These are phyloP conservation scores for Plecotus auritus DNA, from an alignment of 2,113 vertebrate genomes.

Conservation along the genomic window DNA sequence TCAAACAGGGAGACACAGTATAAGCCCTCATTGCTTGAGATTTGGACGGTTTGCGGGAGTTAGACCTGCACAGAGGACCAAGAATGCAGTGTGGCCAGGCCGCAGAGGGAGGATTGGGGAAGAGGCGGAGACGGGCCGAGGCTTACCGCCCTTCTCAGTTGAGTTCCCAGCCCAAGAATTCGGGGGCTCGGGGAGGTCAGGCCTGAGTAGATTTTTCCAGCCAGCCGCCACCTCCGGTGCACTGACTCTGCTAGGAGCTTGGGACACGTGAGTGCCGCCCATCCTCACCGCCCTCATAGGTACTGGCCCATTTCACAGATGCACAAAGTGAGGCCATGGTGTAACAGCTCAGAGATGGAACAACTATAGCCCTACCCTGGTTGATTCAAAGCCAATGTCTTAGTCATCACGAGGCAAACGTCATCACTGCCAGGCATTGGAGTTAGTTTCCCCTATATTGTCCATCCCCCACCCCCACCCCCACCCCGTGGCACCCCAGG, in stretches of 20 bases:
- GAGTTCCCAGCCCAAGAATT: neutral
- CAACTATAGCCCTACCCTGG: neutral
- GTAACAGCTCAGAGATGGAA: neutral
- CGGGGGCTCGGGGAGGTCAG: neutral
- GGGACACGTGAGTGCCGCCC: neutral
- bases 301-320: neutral
- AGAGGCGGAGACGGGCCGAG: accelerated
- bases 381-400: neutral
- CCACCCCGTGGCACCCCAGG: neutral
- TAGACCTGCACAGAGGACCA: neutral
- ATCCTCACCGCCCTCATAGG: accelerated
- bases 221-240: neutral
- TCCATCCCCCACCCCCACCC: too few species aligned
- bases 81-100: neutral
- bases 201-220: neutral
- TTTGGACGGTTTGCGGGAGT: neutral
- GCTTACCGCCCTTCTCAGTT: neutral
- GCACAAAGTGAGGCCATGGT: neutral
- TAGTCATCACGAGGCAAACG: accelerated
- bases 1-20: neutral
- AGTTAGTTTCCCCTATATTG: neutral
- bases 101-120: neutral
- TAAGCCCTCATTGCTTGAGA: neutral
- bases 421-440: neutral
- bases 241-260: neutral